phyloP scores from a whole-genome alignment of 2,888 invertebrate species.

The Drosophila multiciliata region DNA sequence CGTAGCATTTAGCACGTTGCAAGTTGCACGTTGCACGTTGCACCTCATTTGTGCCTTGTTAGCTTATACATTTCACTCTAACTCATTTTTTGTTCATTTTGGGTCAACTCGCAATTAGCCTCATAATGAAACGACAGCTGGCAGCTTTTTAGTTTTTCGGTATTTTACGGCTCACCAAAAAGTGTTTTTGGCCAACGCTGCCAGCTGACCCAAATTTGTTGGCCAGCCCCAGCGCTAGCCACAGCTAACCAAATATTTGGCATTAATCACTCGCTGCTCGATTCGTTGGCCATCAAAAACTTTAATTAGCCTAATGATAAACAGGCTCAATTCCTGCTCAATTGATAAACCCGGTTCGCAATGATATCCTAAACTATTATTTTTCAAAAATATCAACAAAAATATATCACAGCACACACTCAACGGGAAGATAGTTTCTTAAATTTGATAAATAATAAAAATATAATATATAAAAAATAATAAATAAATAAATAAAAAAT shows the following conservation, averaged over 20 bases:
- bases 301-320: not conserved
- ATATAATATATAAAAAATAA: no score
- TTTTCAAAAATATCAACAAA: no score
- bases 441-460: no score
- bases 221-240: not conserved
- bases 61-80: conserved; percentile 59
- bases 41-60: conserved; percentile 49
- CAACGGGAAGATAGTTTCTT: no score
- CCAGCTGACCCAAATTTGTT: conserved; percentile 57
- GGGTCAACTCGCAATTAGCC: conserved; percentile 59
- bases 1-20: conserved; percentile 18
- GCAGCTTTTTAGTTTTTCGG: conserved; percentile 56
- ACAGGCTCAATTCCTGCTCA: not conserved
- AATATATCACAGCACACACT: no score
- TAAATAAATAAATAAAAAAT: no score
- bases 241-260: conserved; percentile 58
- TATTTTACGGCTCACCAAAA: conserved; percentile 47
- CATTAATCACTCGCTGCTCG: conserved; percentile 51
- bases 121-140: conserved; percentile 71
- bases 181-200: conserved; percentile 9
- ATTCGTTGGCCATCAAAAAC: conserved; percentile 16
- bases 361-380: not conserved
- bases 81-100: not conserved
- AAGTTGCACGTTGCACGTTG: conserved; percentile 13
- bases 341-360: not conserved